Percentiles rank a stretch among this genome's conserved stretches.
phyloP scores from a whole-genome alignment of 2,113 vertebrate species.

The Taxidea taxus region DNA sequence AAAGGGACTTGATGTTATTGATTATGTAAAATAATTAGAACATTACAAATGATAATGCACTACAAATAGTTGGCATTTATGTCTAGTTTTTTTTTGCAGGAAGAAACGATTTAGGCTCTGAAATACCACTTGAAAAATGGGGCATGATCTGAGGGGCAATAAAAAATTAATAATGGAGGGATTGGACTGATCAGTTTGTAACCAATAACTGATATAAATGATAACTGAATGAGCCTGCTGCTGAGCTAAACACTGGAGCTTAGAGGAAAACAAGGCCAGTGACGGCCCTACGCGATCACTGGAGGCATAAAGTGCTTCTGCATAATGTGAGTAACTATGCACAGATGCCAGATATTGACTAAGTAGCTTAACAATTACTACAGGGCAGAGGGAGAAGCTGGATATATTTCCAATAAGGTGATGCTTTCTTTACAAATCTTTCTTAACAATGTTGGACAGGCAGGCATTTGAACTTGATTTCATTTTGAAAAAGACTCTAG shows the following conservation, averaged over 20 bases:
- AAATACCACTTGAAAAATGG: not conserved
- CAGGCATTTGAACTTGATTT: conserved; percentile 50
- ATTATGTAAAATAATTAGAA: conserved; percentile 85
- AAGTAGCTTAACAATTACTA: conserved; percentile 68
- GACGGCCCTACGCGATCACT: conserved; percentile 34
- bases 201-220: conserved; percentile 72
- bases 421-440: conserved; percentile 56
- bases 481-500: conserved; percentile 39
- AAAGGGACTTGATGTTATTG: conserved; percentile 85
- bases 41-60: conserved; percentile 83
- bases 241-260: conserved; percentile 58
- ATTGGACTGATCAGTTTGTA: conserved; percentile 33
- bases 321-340: conserved; percentile 21
- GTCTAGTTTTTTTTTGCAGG: conserved; percentile 4
- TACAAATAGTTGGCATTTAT: conserved; percentile 61
- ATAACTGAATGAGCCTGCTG: conserved; percentile 65
- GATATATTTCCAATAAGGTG: conserved; percentile 50
- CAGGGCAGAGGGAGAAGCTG: conserved; percentile 36
- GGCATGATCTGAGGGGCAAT: not conserved
- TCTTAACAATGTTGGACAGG: conserved; percentile 51
- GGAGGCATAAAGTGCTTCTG: conserved; percentile 31
- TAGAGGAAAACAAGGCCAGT: conserved; percentile 34
- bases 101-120: conserved; percentile 13
- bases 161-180: conserved; percentile 44
- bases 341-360: conserved; percentile 69